A percentile compares a stretch with the other conserved stretches of the same genome.
Conservation (phyloP, 2,113 vertebrate species). For the Chitala chitala region DNA sequence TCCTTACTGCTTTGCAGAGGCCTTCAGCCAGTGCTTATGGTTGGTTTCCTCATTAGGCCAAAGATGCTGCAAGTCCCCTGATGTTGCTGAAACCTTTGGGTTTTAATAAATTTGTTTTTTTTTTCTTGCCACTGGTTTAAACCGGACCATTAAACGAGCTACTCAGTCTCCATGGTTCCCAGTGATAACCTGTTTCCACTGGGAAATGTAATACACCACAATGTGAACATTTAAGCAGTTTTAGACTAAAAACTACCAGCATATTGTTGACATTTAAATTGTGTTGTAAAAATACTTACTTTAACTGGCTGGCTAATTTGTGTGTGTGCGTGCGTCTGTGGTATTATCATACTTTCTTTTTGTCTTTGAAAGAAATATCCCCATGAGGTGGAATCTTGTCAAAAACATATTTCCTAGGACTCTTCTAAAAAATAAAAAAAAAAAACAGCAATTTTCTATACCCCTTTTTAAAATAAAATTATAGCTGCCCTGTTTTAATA, state of each 20-base stretch:
- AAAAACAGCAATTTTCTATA: too few relatives aligned
- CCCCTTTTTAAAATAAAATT: too few relatives aligned
- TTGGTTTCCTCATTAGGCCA: constrained; percentile 9
- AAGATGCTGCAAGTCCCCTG: neutral
- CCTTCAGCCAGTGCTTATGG: constrained; percentile 1
- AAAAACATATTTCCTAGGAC: too few relatives aligned
- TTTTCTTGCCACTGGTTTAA: neutral
- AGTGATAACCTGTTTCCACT: neutral
- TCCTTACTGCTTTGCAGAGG: constrained; percentile 7
- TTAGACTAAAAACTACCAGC: neutral
- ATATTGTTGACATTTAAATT: neutral
- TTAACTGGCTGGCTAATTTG: too few relatives aligned
- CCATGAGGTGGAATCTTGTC: too few relatives aligned
- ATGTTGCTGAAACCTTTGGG: neutral
- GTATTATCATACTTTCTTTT: too few relatives aligned
- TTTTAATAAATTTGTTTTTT: neutral
- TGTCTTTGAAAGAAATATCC: too few relatives aligned
- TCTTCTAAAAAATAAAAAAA: too few relatives aligned
- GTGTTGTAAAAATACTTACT: too few relatives aligned
- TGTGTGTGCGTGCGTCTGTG: too few relatives aligned
- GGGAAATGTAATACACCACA: neutral
- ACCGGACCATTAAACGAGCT: neutral
- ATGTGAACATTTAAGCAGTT: neutral
- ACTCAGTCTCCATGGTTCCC: neutral
- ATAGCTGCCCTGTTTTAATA: too few relatives aligned